These are phyloP conservation scores for Montipora capitata DNA, from an alignment of 92 coral and sea anemone genomes.

Conservation along the genomic window DNA sequence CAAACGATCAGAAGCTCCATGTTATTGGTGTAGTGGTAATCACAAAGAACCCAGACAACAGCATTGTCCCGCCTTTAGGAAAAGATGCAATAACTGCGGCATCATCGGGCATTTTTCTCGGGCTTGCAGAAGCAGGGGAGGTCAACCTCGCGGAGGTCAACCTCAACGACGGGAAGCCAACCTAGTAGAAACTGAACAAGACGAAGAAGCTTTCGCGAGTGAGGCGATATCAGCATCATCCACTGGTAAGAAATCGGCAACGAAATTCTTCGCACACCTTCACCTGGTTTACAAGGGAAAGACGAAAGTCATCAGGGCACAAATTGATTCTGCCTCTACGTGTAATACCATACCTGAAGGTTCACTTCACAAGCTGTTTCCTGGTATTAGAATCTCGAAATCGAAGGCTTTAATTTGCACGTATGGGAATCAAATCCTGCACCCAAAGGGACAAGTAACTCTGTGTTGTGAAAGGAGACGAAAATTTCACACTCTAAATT, in stretches of 20 bases:
- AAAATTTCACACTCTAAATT: no score
- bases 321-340: slow-evolving; percentile 33
- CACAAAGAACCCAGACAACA: slow-evolving; percentile 72
- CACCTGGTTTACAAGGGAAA: background rate
- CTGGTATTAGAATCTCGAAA: no score
- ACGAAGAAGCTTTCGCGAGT: background rate
- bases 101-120: slow-evolving; percentile 51
- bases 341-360: background rate
- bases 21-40: background rate
- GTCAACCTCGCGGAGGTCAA: no score
- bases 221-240: background rate
- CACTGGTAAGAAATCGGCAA: background rate
- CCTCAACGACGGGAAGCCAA: background rate
- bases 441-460: background rate
- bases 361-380: no score
- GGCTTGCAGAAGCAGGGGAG: background rate
- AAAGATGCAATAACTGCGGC: slow-evolving; percentile 53
- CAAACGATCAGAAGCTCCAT: background rate
- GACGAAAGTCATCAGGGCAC: slow-evolving; percentile 40
- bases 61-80: slow-evolving; percentile 64
- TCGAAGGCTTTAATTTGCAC: background rate
- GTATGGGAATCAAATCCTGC: background rate
- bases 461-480: background rate
- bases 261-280: background rate
- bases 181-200: background rate